phyloP scores from a whole-genome alignment of 1,140 invertebrate genomes.

The Akabosia matsudoensis region DNA sequence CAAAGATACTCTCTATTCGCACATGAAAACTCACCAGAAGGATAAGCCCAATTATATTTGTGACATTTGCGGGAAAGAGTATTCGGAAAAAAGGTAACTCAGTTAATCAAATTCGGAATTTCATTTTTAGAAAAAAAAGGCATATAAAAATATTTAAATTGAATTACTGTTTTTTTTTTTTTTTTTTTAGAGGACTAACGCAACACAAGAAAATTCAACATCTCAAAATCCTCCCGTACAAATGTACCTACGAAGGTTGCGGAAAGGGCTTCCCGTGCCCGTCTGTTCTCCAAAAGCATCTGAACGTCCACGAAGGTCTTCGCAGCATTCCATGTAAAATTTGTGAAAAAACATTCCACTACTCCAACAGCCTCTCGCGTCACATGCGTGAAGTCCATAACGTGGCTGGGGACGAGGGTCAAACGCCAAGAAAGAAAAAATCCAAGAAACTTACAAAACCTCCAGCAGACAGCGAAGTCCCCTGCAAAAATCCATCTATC shows the following conservation, averaged over 20 bases:
- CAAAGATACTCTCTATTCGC: neutral
- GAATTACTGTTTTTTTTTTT: too few relatives aligned
- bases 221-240: neutral
- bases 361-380: neutral
- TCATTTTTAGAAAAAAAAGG: too few relatives aligned
- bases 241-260: neutral
- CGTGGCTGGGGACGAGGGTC: neutral
- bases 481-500: too few relatives aligned
- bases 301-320: neutral
- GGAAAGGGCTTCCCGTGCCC: neutral
- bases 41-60: neutral
- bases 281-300: neutral
- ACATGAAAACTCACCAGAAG: neutral
- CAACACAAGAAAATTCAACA: neutral
- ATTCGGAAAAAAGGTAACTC: neutral
- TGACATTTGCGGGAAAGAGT: neutral
- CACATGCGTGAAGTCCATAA: neutral
- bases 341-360: neutral
- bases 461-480: too few relatives aligned
- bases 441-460: too few relatives aligned
- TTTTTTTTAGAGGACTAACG: too few relatives aligned
- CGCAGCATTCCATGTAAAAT: neutral
- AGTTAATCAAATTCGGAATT: too few relatives aligned
- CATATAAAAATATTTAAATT: too few relatives aligned
- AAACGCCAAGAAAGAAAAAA: neutral